Evolutionary conservation across 2,888 invertebrate species (phyloP).

Genomic region (Idaea straminata): DNA sequence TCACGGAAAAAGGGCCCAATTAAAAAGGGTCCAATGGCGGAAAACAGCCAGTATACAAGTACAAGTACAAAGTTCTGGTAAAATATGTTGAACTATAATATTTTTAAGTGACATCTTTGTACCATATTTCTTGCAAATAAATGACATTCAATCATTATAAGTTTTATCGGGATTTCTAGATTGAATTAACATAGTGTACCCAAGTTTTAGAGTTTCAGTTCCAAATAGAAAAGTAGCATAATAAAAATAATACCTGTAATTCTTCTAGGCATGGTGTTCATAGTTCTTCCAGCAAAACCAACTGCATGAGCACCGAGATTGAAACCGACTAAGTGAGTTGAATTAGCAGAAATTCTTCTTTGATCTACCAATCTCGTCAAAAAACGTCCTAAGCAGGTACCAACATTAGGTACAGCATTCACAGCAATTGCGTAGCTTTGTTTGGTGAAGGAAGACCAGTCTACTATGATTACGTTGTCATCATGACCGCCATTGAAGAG

Average conservation of each 20-base stretch:
- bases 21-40: too few relatives aligned
- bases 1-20: too few relatives aligned
- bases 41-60: too few relatives aligned
- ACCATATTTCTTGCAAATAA: too few relatives aligned
- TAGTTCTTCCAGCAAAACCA: constrained; percentile 43
- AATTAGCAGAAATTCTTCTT: constrained; percentile 17
- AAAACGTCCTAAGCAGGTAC: constrained; percentile 32
- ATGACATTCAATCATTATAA: too few relatives aligned
- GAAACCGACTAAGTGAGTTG: constrained; percentile 54
- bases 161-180: too few relatives aligned
- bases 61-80: too few relatives aligned
- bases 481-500: constrained; percentile 18
- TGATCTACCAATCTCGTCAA: constrained; percentile 27
- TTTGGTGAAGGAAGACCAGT: constrained; percentile 48
- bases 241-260: constrained; percentile 47
- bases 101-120: too few relatives aligned
- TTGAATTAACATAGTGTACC: too few relatives aligned
- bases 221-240: not conserved
- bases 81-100: too few relatives aligned
- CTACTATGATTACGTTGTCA: constrained; percentile 49
- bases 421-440: constrained; percentile 42
- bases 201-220: not conserved
- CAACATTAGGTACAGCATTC: constrained; percentile 39
- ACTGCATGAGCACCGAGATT: constrained; percentile 56
- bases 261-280: constrained; percentile 35